Evolutionary conservation across 2,888 invertebrate genomes (phyloP).

Genomic region (Andricus curvator): DNA sequence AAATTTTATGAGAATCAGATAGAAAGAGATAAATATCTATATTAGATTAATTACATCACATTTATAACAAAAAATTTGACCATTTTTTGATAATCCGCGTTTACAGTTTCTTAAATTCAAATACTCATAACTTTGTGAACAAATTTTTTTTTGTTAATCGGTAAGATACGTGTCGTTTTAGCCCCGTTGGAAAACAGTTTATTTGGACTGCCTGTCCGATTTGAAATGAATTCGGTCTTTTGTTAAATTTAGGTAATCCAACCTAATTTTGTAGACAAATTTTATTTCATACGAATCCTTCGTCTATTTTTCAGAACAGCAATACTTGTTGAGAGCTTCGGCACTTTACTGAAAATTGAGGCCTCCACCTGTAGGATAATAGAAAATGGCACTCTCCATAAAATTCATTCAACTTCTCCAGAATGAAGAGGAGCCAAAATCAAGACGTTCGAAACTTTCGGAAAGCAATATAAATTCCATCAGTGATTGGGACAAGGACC

Average conservation of each 20-base stretch:
- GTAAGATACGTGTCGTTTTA: too few species aligned
- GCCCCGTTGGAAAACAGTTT: too few species aligned
- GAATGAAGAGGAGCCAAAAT: conserved; percentile 8
- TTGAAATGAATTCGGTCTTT: background rate
- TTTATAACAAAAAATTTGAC: too few species aligned
- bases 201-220: too few species aligned
- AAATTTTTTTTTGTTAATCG: too few species aligned
- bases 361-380: background rate
- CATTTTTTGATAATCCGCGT: too few species aligned
- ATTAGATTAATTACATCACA: too few species aligned
- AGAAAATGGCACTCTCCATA: conserved; percentile 19
- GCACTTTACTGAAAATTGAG: background rate
- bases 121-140: too few species aligned
- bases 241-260: background rate
- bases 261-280: background rate
- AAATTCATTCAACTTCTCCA: conserved; percentile 26
- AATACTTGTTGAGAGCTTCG: background rate
- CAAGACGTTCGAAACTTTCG: background rate
- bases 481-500: conserved; percentile 24
- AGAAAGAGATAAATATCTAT: too few species aligned
- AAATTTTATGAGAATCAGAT: too few species aligned
- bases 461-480: conserved; percentile 7
- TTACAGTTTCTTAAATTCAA: too few species aligned
- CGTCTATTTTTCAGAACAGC: background rate
- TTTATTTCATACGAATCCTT: background rate